Base-by-base conservation (phyloP, 2,888 invertebrate genomes). In the Nezara viridula region DNA sequence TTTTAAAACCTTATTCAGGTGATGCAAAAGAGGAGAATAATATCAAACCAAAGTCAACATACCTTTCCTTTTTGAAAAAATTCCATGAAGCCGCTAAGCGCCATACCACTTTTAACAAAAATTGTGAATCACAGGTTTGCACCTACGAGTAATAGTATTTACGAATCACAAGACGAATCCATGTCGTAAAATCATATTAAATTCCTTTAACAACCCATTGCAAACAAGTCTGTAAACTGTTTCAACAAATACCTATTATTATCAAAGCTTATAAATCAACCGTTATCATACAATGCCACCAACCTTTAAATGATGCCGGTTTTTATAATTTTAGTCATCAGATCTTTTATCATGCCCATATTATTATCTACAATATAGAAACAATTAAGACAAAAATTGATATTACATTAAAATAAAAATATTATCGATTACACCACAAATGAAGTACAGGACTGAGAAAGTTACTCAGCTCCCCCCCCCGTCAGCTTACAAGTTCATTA, bases 21-120 rank as follows among this genome's bases (percentile, higher is more conserved):
- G 32, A 32, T 37, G 10, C 2, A 37, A 37, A 21, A 37, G 37
- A 19, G 5, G 37, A 73, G 1, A 27, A 60, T 27, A 60, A 27
- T 60, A 60, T 14, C 27, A 5, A 73, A 73, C 66, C 32, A 7
- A 19, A 37, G 19, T 32, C 66, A 73, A 90, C 92, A 92, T 93
- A 96, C 96, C 94, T 95, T 96, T 92, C 96, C 96, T 93, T 96
- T 96, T 92, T 96, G 96, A 92, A 96, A 96, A 92, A 96, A 96
- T 91, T 96, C 96, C 88, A 96, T 93, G 92, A 96, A 96, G 90
- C 95, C 95, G 92, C 95, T 95, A 90, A 96, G 93, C 91, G 96
- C 95, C 95, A 96, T 96, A 32, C 86, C 90, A 73, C 32, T 19
- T 21, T 37, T 24, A 73, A 73, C 66, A 16, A 37, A 73, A 73